phyloP scores from a whole-genome alignment of 1,140 invertebrate species.

The Apocrypta bakeri region DNA sequence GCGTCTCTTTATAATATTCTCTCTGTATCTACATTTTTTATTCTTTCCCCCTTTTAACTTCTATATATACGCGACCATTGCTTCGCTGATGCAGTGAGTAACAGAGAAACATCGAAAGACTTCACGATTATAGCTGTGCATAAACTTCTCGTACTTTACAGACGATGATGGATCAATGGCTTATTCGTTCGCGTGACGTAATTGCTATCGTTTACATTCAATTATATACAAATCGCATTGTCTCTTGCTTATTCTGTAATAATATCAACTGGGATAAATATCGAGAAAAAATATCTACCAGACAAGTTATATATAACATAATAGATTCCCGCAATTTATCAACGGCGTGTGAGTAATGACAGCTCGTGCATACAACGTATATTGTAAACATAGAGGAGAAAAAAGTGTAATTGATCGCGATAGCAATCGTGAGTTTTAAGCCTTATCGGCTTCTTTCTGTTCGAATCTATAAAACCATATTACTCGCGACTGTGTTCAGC shows the following conservation, averaged over 20 bases:
- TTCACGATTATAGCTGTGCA: too few species aligned
- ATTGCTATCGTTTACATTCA: background rate
- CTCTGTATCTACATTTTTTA: too few species aligned
- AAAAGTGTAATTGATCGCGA: background rate
- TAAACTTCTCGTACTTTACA: too few species aligned
- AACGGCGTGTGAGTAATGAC: background rate
- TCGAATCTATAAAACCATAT: background rate
- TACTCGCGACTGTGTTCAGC: background rate
- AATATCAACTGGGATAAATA: too few species aligned
- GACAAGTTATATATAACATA: background rate
- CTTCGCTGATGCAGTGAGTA: too few species aligned
- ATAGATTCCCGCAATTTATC: background rate
- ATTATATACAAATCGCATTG: background rate
- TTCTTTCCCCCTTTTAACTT: too few species aligned
- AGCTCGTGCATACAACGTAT: background rate
- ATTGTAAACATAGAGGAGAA: background rate
- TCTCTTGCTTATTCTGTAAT: background rate
- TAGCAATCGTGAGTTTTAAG: constrained; percentile 8
- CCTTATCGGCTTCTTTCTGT: background rate
- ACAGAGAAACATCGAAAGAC: too few species aligned
- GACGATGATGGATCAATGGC: background rate
- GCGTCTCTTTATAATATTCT: too few species aligned
- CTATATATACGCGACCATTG: too few species aligned
- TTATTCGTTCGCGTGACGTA: background rate
- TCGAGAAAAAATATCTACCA: too few species aligned